Percentiles rank a stretch among this genome's conserved stretches.
phyloP scores from a whole-genome alignment of 1,140 invertebrate genomes.

The Melipona quadrifasciata region DNA sequence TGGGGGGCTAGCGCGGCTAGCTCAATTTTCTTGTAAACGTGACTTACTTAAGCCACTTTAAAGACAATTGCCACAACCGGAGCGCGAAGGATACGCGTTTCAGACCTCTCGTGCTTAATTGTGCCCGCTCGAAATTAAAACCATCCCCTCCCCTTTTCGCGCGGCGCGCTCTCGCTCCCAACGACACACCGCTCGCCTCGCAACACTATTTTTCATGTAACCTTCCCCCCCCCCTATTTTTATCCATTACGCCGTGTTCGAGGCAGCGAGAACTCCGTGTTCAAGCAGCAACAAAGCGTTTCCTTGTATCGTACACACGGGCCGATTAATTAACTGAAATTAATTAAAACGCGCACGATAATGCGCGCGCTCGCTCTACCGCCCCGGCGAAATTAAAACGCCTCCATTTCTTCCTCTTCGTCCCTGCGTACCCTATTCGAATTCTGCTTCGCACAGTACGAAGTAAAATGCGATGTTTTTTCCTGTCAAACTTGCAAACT shows the following conservation, averaged over 20 bases:
- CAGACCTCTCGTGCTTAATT: slow-evolving; percentile 25
- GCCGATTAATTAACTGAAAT: slow-evolving; percentile 27
- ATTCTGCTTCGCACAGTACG: too few species aligned
- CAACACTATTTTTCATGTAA: slow-evolving; percentile 4
- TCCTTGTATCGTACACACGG: slow-evolving; percentile 1
- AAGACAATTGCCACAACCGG: slow-evolving; percentile 37
- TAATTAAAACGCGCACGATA: slow-evolving; percentile 39
- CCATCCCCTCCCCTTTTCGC: background rate
- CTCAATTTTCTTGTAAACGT: slow-evolving; percentile 42
- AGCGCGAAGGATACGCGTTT: slow-evolving; percentile 27
- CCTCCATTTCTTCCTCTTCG: too few species aligned
- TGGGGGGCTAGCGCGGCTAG: background rate
- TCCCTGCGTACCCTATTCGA: too few species aligned
- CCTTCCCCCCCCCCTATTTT: slow-evolving; percentile 18
- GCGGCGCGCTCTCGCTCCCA: background rate
- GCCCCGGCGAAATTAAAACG: slow-evolving; percentile 9
- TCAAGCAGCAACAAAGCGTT: slow-evolving; percentile 7
- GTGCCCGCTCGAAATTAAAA: slow-evolving; percentile 39
- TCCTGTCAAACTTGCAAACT: too few species aligned
- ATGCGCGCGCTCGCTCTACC: background rate
- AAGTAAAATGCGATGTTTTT: too few species aligned
- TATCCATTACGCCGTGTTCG: slow-evolving; percentile 8
- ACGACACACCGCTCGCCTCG: background rate
- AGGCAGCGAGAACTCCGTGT: background rate
- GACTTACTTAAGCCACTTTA: slow-evolving; percentile 48